phyloP scores from a whole-genome alignment of 2,888 invertebrate genomes.

The Alentia gelatinosa region DNA sequence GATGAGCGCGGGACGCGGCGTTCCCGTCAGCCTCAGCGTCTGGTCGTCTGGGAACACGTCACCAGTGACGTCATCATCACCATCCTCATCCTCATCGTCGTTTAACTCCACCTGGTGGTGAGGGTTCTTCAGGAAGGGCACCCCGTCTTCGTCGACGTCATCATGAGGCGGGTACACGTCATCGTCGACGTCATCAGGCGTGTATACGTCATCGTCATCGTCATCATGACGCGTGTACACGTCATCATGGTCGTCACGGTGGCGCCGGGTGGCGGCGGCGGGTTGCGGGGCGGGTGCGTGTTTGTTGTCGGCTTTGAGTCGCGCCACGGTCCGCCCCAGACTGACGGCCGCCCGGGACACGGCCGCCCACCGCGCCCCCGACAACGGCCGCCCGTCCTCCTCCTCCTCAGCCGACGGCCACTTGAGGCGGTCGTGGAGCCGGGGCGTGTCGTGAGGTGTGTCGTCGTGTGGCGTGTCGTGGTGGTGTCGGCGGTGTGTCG shows the following conservation, averaged over 20 bases:
- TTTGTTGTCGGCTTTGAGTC: not conserved
- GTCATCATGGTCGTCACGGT: not conserved
- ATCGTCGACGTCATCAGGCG: not conserved
- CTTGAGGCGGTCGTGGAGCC: not conserved
- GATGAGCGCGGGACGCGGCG: not conserved
- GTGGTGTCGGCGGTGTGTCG: not conserved
- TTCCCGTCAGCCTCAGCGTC: not conserved
- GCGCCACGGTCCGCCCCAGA: not conserved
- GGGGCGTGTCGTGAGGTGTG: not conserved
- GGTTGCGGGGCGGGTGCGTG: not conserved
- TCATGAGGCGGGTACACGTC: too few relatives aligned
- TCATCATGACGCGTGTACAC: too few relatives aligned
- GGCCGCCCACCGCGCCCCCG: not conserved
- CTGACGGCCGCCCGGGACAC: not conserved
- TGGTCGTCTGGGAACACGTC: not conserved
- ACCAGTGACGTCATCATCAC: not conserved
- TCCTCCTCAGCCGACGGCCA: not conserved
- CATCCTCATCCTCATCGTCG: not conserved
- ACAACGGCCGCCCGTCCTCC: not conserved
- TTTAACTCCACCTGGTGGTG: not conserved
- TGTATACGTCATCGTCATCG: not conserved
- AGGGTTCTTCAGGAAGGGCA: not conserved
- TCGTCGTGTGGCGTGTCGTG: not conserved
- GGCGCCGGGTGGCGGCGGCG: not conserved
- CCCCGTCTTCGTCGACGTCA: not conserved